Base-by-base conservation (phyloP, 2,113 vertebrate species). In the Hyla sarda region DNA sequence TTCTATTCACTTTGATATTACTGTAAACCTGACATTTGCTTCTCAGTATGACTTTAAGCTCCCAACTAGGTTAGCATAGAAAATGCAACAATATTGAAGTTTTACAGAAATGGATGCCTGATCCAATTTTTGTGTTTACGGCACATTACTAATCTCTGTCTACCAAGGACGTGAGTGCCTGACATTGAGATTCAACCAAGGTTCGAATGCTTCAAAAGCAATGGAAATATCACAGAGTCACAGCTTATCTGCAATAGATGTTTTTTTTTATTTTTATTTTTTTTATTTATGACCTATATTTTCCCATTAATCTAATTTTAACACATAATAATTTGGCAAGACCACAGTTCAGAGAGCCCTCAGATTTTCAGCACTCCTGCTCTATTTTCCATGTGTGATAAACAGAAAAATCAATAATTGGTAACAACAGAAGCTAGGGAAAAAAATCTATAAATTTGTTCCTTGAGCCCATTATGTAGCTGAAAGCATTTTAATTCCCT, bases 251-350 rank as follows among this genome's bases (percentile, higher is more conserved):
- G 25, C 30, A 54, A 50, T 50, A 67, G 25, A 65, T 67, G 32
- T 65, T 41, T 32, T 65, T 82, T 85, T 41, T 8, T 41, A n/a
- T n/a, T n/a, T n/a, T n/a, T 41, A 5, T 41, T 48, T 65, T 41
- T n/a, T 65, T 82, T 85, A 85, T 85, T 67, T 85, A 85, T 67
- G 28, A 52, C 83, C 30, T 67, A 77, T 41, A 85, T 65, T 48
- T 4, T 48, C 21, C 23, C 41, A 77, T 50, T 69, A 67, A 78
- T 78, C 74, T 78, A 11, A 85, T 78, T 77, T 85, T 77, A 78
- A 67, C 73, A 85, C 58, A 69, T 52, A 67, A 37, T 65, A 50
- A 77, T 76, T 74, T 47, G 73, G 34, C 67, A 45, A 12, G 48
- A 83, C 71, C 65, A 72, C 67, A 83, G 67, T 54, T 52, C 5